Evolutionary conservation across 1,140 invertebrate species (phyloP).

Genomic region (Drosophila tristis): DNA sequence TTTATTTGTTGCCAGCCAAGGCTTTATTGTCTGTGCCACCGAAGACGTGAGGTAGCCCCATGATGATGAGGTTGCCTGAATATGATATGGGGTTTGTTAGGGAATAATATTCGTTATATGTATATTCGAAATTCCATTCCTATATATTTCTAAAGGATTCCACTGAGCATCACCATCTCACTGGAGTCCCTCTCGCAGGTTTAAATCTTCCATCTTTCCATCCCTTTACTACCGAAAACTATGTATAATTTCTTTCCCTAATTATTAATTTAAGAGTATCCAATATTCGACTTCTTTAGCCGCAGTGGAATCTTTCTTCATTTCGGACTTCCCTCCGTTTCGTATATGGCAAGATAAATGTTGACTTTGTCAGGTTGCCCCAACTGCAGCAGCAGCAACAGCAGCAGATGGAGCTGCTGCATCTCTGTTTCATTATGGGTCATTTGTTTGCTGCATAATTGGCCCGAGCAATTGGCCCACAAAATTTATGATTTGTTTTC

Average conservation of each 20-base stretch:
- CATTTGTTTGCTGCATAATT: constrained; percentile 82
- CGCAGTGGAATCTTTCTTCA: constrained; percentile 5
- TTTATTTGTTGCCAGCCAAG: constrained; percentile 72
- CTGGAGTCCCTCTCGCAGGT: too few species aligned
- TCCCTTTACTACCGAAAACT: not conserved
- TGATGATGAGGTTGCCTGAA: constrained; percentile 17
- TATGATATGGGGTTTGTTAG: not conserved
- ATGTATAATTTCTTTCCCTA: too few species aligned
- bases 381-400: constrained; percentile 29
- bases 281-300: not conserved
- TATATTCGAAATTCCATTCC: too few species aligned
- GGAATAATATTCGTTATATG: too few species aligned
- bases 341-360: constrained; percentile 78
- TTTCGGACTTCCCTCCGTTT: constrained; percentile 37
- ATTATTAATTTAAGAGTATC: constrained; percentile 28
- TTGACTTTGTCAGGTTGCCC: constrained; percentile 75
- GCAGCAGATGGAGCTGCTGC: constrained; percentile 15
- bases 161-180: too few species aligned
- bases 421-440: constrained; percentile 74
- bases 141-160: too few species aligned
- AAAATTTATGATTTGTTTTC: constrained; percentile 75
- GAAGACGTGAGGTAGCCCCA: constrained; percentile 21
- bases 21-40: constrained; percentile 57
- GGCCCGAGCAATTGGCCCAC: constrained; percentile 72
- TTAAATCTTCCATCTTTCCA: too few species aligned